Evolutionary conservation across 2,797 vertebrate genomes (phyloP), one percentile per base, ranked within the genome.

Genomic region (Poliocrania exsul): DNA sequence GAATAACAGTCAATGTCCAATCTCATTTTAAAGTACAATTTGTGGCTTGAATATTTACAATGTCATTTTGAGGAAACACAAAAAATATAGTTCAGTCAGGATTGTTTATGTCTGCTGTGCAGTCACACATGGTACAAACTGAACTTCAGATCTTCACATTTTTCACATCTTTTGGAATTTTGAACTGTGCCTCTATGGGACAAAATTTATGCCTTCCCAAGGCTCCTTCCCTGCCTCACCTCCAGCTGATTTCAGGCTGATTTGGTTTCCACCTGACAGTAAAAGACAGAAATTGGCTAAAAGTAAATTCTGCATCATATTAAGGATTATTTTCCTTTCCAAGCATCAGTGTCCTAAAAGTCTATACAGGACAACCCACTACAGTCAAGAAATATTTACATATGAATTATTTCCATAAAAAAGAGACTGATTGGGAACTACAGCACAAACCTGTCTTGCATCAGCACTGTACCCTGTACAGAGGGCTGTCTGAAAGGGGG

Each of bases 21-120:
- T 35, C 73, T 72, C 60, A 61, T 91, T 91, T 94, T 35, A 51
- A 86, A 92, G 40, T n/a, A 49, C 35, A 81, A 95, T 90, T 95
- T 95, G 90, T 84, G 94, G 92, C 78, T 95, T 92, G 31, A 58
- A 62, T 86, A 93, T 92, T 92, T 84, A 79, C 70, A 88, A 64
- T 9, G 28, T 62, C 92, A 88, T 86, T 96, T 93, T 70, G 90
- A 88, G 58, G 81, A 95, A 95, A 88, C 7, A 53, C 46, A 81
- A 58, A 84, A 95, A 62, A 53, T 51, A 53, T 11, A n/a, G 81
- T 73, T 57, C n/a, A 67, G 35, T 77, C 17, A 6, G 37, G 57
- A 71, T 47, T 85, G 89, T 90, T 96, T 88, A 93, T 71, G 65
- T 67, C 91, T 92, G 74, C 51, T 64, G 91, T 77, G 56, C 82